phyloP scores from a whole-genome alignment of 35 echinoderm and acorn worm species.

The Acanthaster planci region DNA sequence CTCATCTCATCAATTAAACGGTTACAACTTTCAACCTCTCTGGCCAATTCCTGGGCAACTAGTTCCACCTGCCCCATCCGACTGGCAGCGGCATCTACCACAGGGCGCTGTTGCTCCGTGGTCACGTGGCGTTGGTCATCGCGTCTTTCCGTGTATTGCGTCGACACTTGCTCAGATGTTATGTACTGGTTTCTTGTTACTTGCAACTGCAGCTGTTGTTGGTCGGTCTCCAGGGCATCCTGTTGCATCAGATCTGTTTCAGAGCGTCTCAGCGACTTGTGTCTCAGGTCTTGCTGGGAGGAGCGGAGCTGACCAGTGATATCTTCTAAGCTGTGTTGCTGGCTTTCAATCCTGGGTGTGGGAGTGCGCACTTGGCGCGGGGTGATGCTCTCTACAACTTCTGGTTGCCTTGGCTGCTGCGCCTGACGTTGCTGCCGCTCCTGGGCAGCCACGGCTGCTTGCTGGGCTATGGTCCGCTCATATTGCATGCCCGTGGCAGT shows the following conservation, averaged over 20 bases:
- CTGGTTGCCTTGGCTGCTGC: neutral
- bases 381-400: neutral
- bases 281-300: neutral
- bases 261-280: neutral
- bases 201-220: too few species aligned
- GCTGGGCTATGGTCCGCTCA: neutral
- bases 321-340: neutral
- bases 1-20: slow-evolving; percentile 65
- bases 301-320: neutral
- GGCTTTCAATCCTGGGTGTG: neutral
- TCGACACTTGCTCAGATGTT: neutral
- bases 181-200: neutral
- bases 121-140: neutral
- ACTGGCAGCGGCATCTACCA: neutral
- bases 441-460: neutral
- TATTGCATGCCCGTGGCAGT: neutral
- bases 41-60: slow-evolving; percentile 24
- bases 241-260: neutral
- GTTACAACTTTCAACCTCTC: slow-evolving; percentile 72
- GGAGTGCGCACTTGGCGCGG: neutral
- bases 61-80: slow-evolving; percentile 19
- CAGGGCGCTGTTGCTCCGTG: too few species aligned
- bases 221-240: too few species aligned
- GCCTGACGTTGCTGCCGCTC: neutral
- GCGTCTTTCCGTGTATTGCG: neutral